Conservation (phyloP, 2,113 vertebrate genomes). For the Phylloscopus whistleri region DNA sequence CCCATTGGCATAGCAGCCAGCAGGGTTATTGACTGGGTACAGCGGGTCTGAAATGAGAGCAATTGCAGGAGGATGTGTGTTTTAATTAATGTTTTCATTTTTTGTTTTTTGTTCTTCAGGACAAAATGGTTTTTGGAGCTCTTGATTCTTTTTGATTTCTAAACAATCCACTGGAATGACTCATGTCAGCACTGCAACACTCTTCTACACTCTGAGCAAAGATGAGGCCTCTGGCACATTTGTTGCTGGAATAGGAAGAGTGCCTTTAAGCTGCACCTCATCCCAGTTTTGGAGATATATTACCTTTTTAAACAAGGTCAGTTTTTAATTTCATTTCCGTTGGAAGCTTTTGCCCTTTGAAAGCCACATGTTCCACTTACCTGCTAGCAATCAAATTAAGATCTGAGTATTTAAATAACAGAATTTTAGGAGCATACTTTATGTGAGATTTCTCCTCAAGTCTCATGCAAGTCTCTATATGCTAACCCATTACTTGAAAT, state of each 20-base stretch:
- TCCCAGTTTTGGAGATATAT: background rate
- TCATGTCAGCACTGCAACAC: background rate
- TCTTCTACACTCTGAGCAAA: background rate
- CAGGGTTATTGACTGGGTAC: constrained; percentile 81
- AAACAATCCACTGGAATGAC: background rate
- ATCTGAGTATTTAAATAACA: background rate
- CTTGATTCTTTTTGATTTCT: background rate
- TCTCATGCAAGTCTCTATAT: background rate
- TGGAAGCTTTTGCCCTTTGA: background rate
- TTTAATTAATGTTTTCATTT: background rate
- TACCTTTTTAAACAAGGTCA: background rate
- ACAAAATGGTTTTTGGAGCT: background rate
- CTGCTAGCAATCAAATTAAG: background rate
- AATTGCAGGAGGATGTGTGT: background rate
- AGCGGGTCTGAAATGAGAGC: constrained; percentile 75
- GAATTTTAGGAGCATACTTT: background rate
- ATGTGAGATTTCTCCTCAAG: background rate
- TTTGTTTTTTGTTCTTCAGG: background rate
- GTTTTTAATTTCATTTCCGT: background rate
- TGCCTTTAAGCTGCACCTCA: background rate
- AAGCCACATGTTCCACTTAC: background rate
- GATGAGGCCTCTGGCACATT: background rate
- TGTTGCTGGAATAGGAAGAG: background rate
- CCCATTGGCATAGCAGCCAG: constrained; percentile 86
- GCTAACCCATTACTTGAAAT: background rate